Evolutionary conservation across 2,797 vertebrate genomes (phyloP).

Genomic region (Phataginus tetradactyla): DNA sequence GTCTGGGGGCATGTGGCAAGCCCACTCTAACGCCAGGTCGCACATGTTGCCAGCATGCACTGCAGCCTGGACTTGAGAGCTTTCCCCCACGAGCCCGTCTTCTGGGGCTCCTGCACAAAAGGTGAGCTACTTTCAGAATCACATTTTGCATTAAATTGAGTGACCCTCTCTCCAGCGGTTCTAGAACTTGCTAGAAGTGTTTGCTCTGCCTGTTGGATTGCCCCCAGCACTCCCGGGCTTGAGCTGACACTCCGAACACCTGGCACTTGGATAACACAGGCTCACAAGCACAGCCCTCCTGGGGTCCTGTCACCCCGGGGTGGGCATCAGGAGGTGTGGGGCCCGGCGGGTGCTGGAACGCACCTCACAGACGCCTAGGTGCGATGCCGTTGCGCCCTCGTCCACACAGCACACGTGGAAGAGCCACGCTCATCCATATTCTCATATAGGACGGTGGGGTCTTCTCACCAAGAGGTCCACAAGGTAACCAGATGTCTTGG

Average conservation of each 20-base stretch:
- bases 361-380: too few relatives aligned
- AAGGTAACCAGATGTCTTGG: too few relatives aligned
- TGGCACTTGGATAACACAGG: neutral
- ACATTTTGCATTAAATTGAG: fast-evolving
- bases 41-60: fast-evolving
- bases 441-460: too few relatives aligned
- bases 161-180: fast-evolving
- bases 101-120: neutral
- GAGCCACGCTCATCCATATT: too few relatives aligned
- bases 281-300: neutral
- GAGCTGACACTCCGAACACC: neutral
- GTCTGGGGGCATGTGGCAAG: too few relatives aligned
- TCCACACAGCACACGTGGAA: too few relatives aligned
- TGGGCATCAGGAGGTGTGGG: neutral
- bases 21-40: fast-evolving
- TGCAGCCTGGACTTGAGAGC: neutral
- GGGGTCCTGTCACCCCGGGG: neutral
- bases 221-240: neutral
- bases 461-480: too few relatives aligned
- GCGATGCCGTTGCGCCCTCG: too few relatives aligned
- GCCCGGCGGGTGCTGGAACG: fast-evolving
- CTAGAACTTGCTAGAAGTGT: neutral
- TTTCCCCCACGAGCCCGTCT: fast-evolving
- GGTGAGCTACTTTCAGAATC: neutral
- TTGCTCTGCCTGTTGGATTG: neutral